These are phyloP conservation scores for Saiga tatarica DNA, from an alignment of 2,113 vertebrate genomes.

Conservation along the genomic window DNA sequence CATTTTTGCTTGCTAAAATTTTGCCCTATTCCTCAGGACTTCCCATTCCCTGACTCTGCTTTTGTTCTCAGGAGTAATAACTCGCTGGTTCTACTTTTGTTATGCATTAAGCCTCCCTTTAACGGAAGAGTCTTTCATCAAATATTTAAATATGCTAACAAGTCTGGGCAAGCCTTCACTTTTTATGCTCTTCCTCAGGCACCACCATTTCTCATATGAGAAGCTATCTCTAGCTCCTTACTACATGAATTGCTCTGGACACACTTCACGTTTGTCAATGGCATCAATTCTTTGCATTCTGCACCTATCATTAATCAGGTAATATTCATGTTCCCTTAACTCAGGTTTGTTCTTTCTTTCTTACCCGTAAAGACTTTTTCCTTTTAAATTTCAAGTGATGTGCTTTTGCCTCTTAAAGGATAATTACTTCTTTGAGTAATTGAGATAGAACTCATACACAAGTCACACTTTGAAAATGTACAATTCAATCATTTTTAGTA, in stretches of 20 bases:
- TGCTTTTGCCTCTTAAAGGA: neutral
- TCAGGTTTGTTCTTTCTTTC: neutral
- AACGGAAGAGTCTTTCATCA: neutral
- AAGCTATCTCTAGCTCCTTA: neutral
- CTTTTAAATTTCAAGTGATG: neutral
- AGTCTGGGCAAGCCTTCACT: neutral
- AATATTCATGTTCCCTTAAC: neutral
- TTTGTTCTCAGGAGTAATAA: neutral
- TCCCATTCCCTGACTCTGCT: neutral
- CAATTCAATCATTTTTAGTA: neutral
- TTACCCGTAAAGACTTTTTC: neutral
- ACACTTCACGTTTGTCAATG: neutral
- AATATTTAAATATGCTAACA: neutral
- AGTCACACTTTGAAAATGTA: neutral
- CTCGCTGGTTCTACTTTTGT: neutral
- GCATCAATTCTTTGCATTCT: neutral
- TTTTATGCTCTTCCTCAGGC: neutral
- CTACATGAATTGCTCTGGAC: neutral
- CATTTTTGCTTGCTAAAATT: neutral
- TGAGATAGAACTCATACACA: neutral
- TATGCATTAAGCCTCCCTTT: neutral
- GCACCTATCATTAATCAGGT: neutral
- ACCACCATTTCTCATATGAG: neutral
- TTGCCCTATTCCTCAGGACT: neutral
- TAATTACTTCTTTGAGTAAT: neutral